Evolutionary conservation across 1,140 invertebrate species (phyloP), one percentile per base, ranked within the genome.

Genomic region (Zaprionus nigranus): DNA sequence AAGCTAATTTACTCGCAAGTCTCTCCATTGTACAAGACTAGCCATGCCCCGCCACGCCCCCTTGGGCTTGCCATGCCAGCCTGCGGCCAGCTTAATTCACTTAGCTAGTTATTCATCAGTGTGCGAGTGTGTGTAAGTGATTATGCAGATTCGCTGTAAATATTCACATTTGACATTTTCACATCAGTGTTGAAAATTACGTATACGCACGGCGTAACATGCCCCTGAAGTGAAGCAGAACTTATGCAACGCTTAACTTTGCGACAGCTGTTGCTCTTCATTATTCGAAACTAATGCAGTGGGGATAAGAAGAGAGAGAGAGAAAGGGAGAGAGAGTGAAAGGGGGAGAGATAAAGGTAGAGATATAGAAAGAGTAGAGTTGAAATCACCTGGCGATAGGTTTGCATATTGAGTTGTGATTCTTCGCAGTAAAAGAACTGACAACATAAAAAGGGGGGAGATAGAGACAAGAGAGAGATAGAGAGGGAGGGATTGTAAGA

Each of bases 81-180:
- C 15, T 56, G 30, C 65, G 72, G 63, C 74, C 61, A 58, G 58
- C 79, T 87, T 87, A 77, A 82, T 87, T 86, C 83, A 78, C 83
- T 82, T 87, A 87, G 75, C 82, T 79, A 80, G 77, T 76, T 53
- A 46, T 66, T 53, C 43, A 40, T 49, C 26, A 43, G 46, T 67
- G 62, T 36, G 43, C 28, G 63, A 40, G 36, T 20, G 40, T 53
- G 57, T 51, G 69, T n/a, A 22, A 20, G 56, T 73, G 56, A 67
- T 75, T 69, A 75, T 69, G 66, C 60, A 71, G 24, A 75, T 63
- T 58, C 28, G 54, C 53, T 38, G 66, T 63, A 71, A 64, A 59
- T 64, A 66, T 57, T 26, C 30, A 51, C 73, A 64, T 63, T 75
- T 63, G 66, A 58, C 66, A 61, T 75, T 69, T 58, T 62, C 38